Percentiles rank a stretch among this genome's conserved stretches.
Conservation (phyloP, 2,113 vertebrate genomes). For the Pelobates fuscus region DNA sequence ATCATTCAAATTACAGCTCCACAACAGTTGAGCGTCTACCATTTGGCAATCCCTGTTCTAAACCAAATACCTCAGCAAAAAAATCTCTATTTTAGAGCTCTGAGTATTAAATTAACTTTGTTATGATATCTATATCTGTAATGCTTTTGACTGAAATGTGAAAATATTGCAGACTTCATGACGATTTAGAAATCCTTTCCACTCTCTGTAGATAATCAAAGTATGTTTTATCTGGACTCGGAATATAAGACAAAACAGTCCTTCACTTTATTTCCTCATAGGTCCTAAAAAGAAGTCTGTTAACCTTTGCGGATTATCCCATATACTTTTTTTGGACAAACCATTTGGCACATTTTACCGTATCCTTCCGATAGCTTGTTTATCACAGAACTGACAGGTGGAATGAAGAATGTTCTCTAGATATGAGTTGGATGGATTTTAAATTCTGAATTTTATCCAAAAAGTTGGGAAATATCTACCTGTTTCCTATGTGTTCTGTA, state of each 20-base stretch:
- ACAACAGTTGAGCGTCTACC: too few species aligned
- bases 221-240: constrained; percentile 30
- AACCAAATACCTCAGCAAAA: too few species aligned
- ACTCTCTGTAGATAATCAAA: not conserved
- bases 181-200: constrained; percentile 7
- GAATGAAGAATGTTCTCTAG: not conserved
- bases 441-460: constrained; percentile 2
- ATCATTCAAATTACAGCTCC: too few species aligned
- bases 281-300: not conserved
- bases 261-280: not conserved
- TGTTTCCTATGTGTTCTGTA: not conserved
- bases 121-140: constrained; percentile 20
- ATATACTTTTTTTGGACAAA: constrained; percentile 1
- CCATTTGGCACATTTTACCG: not conserved
- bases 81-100: too few species aligned
- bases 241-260: not conserved
- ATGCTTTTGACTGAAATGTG: constrained; percentile 38
- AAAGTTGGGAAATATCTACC: not conserved
- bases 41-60: too few species aligned
- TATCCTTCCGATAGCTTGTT: not conserved
- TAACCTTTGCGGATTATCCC: not conserved
- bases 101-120: not conserved
- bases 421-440: not conserved
- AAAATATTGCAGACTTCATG: constrained; percentile 34
- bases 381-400: not conserved